Evolutionary conservation across 2,113 vertebrate genomes (phyloP).

Genomic region (Alligator mississippiensis): DNA sequence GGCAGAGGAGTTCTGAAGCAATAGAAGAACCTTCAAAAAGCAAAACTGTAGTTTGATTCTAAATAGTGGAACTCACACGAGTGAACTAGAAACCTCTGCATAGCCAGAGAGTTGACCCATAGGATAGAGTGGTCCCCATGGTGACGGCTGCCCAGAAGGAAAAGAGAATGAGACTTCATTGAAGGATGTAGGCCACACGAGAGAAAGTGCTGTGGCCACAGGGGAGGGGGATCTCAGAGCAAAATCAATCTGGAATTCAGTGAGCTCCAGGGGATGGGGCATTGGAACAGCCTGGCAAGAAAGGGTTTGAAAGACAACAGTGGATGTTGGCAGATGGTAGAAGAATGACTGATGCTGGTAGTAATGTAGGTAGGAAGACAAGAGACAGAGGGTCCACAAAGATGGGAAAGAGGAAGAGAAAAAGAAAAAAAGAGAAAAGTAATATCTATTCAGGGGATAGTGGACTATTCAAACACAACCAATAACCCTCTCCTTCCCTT

Average conservation of each 20-base stretch:
- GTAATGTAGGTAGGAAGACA: background rate
- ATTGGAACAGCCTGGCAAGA: background rate
- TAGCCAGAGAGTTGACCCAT: background rate
- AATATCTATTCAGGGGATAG: background rate
- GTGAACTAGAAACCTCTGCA: background rate
- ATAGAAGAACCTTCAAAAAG: slow-evolving; percentile 39
- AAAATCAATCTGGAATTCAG: background rate
- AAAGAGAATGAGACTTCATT: background rate
- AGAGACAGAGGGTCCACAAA: background rate
- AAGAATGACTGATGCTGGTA: background rate
- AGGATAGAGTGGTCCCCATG: background rate
- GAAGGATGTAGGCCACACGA: slow-evolving; percentile 10
- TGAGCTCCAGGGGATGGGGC: background rate
- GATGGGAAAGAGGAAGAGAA: background rate
- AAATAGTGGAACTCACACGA: slow-evolving; percentile 45
- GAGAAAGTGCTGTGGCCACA: background rate
- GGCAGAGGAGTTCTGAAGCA: background rate
- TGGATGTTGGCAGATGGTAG: background rate
- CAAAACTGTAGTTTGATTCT: background rate
- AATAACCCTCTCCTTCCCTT: too few species aligned
- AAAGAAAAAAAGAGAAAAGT: background rate
- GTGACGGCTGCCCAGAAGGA: slow-evolving; percentile 13
- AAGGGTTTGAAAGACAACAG: background rate
- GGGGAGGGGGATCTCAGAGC: background rate
- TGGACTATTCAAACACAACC: background rate